Percentiles rank a stretch among this genome's conserved stretches.
phyloP scores from a whole-genome alignment of 2,797 vertebrate genomes.

The Falco cherrug region DNA sequence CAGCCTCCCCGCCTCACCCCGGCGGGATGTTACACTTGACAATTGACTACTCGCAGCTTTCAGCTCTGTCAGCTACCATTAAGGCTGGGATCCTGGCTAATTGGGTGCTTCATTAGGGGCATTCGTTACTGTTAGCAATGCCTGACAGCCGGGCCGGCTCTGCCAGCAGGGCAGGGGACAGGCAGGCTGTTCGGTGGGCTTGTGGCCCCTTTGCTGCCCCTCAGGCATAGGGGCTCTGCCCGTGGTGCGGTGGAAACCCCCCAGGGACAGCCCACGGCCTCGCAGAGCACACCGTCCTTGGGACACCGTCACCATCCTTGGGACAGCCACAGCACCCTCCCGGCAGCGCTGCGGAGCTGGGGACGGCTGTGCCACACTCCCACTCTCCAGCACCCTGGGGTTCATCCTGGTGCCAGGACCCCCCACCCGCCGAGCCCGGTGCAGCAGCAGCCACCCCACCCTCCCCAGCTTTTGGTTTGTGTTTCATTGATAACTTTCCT shows the following conservation, averaged over 20 bases:
- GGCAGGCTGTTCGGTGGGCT: background rate
- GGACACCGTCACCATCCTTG: too few relatives aligned
- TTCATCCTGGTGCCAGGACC: background rate
- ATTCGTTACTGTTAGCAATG: slow-evolving; percentile 59
- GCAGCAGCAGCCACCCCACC: background rate
- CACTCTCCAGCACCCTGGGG: rapidly evolving
- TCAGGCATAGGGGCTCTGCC: rapidly evolving
- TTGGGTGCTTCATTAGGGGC: slow-evolving; percentile 72
- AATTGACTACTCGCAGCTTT: slow-evolving; percentile 56
- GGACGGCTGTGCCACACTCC: background rate
- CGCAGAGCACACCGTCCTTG: background rate
- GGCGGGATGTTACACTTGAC: slow-evolving; percentile 60
- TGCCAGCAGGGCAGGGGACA: background rate
- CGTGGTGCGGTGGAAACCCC: rapidly evolving
- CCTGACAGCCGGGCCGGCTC: slow-evolving; percentile 49
- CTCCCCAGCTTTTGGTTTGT: background rate
- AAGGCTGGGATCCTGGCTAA: slow-evolving; percentile 63
- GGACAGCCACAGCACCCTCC: background rate
- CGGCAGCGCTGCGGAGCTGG: background rate
- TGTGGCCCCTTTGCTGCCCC: background rate
- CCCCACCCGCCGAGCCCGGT: rapidly evolving
- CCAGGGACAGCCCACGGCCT: rapidly evolving
- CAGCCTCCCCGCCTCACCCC: slow-evolving; percentile 41
- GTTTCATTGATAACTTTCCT: background rate
- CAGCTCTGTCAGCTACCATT: slow-evolving; percentile 72